phyloP scores from a whole-genome alignment of 2,888 invertebrate genomes.

The Pollenia labialis region DNA sequence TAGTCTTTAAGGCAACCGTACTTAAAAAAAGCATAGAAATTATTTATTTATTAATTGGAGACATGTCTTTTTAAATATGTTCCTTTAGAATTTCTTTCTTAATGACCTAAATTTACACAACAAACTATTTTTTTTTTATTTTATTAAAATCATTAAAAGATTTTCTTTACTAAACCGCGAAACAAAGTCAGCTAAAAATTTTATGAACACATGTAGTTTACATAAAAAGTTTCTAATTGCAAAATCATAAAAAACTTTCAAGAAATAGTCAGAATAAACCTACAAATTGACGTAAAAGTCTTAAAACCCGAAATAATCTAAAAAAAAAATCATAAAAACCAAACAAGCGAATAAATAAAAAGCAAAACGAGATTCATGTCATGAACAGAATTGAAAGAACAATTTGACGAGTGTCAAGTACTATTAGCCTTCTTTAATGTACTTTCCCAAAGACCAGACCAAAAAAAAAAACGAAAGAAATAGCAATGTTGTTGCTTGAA shows the following conservation, averaged over 20 bases:
- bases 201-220: background rate
- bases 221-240: constrained; percentile 17
- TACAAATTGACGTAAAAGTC: constrained; percentile 18
- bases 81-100: background rate
- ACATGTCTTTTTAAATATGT: background rate
- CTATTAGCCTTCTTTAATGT: constrained; percentile 49
- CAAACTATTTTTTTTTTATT: background rate
- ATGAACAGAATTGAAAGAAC: constrained; percentile 38
- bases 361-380: constrained; percentile 24
- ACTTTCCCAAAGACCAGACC: constrained; percentile 54
- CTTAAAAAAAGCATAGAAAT: background rate
- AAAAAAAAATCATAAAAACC: constrained; percentile 13
- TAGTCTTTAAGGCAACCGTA: background rate
- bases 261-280: constrained; percentile 3
- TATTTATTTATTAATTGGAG: background rate
- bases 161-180: constrained; percentile 13
- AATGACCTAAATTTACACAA: constrained; percentile 13
- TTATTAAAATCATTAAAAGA: background rate
- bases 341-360: background rate
- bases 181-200: constrained; percentile 14
- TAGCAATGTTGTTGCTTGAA: background rate
- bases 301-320: background rate
- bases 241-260: constrained; percentile 40
- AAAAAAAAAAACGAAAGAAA: background rate
- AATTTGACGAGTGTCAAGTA: constrained; percentile 66